Evolutionary conservation across 2,113 vertebrate genomes (phyloP), one percentile per base, ranked within the genome.

Genomic region (Tichodroma muraria): DNA sequence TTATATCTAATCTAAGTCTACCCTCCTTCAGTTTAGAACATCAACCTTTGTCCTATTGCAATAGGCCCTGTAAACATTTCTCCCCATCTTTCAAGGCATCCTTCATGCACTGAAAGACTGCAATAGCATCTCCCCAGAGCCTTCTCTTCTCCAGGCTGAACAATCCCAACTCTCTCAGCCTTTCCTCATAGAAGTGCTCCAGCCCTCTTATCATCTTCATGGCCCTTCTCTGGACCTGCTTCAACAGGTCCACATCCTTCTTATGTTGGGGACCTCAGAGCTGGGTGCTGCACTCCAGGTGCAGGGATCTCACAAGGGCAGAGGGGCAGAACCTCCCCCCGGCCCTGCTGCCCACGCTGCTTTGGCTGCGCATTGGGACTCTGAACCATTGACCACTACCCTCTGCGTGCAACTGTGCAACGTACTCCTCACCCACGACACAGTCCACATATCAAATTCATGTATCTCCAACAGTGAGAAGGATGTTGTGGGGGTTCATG

Each of bases 341-440:
- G 1, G 0, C 18, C 13, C 44, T 27, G 17, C 53, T 76, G 31
- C 3, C 61, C 61, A 4, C 1, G 0, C 21, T 59, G 17, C 7
- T 76, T 68, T 76, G 4, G 21, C 12, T 44, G 37, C 33, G 8
- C 27, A 1, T 12, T 31, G 11, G 21, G 25, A 50, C 11, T 37
- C 22, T 85, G 61, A 85, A 37, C 27, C 28, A 27, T 12, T 52
- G 53, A 31, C 27, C 20, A 6, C 31, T 8, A 6, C 22, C 22
- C 11, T 86, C 38, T 45, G 45, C 63, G 33, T 28, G 33, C 37
- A 60, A 1, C 31, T 68, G 31, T 68, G 63, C 45, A 60, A 33
- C 5, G 25, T 52, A 4, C 27, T 59, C 63, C 45, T 60, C 50
- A 57, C 16, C n/a, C n/a, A 56, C 2, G 1, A 38, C 40, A 19